Conservation (phyloP, 2,888 invertebrate species). For the Tyria jacobaeae region DNA sequence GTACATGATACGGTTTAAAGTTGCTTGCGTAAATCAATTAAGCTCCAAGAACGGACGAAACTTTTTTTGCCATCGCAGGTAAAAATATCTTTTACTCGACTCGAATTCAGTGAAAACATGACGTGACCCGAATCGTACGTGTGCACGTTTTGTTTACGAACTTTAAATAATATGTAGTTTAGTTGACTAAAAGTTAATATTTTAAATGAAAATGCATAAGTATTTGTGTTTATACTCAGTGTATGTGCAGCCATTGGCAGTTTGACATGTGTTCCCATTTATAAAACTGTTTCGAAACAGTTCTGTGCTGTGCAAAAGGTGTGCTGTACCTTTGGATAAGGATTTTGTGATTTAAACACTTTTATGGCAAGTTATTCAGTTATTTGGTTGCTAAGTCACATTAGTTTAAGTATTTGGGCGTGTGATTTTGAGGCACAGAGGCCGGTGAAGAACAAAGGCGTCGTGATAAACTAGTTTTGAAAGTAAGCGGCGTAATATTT, state of each 20-base stretch:
- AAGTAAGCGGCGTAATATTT: constrained; percentile 64
- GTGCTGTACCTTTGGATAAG: constrained; percentile 59
- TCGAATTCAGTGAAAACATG: constrained; percentile 76
- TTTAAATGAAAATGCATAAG: constrained; percentile 47
- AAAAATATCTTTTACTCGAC: constrained; percentile 77
- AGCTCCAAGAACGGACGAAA: constrained; percentile 62
- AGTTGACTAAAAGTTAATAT: constrained; percentile 40
- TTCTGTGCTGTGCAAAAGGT: constrained; percentile 67
- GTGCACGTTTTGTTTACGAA: constrained; percentile 28
- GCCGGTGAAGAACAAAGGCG: constrained; percentile 68
- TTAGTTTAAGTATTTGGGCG: constrained; percentile 25
- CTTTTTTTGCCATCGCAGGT: constrained; percentile 82
- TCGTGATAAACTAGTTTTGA: constrained; percentile 70
- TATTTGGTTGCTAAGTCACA: constrained; percentile 27
- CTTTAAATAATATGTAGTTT: constrained; percentile 29
- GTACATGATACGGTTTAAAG: constrained; percentile 9
- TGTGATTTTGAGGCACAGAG: constrained; percentile 37
- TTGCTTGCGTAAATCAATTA: constrained; percentile 37
- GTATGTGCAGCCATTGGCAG: constrained; percentile 46
- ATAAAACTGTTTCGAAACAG: constrained; percentile 57
- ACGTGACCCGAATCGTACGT: constrained; percentile 64
- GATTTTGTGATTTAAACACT: constrained; percentile 62
- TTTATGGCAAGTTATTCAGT: constrained; percentile 69
- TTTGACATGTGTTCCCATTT: constrained; percentile 54
- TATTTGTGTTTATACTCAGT: constrained; percentile 46